Base-by-base conservation (phyloP, 2,113 vertebrate genomes). In the Burhinus oedicnemus region DNA sequence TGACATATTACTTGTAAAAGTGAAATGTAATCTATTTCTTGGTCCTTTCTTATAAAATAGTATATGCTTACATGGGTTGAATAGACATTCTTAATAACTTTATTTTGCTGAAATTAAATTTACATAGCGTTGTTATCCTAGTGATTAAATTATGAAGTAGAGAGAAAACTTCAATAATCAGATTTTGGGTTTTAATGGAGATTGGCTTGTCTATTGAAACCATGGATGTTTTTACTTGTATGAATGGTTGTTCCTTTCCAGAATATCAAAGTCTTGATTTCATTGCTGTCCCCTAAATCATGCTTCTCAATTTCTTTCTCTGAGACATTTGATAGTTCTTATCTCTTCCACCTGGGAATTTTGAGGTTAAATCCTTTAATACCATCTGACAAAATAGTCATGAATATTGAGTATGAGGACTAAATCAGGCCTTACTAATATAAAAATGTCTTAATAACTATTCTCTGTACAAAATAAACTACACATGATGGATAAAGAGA, bases 81-180 rank as follows among this genome's bases (percentile, higher is more conserved):
- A 25, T 65, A 85, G 66, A 51, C 29, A 75, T 58, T 93, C 47
- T 72, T 79, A 76, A 55, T 89, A 55, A 75, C 74, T 79, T 94
- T 66, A 72, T 93, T 95, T 90, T 94, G 36, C 44, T 79, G 78
- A 82, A 95, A 95, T 92, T 84, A 72, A 87, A 95, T 93, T 94
- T 92, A 45, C 15, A 10, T 22, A 57, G 69, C 27, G 64, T 47
- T 89, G 65, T 90, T 95, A 91, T 76, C 74, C n/a, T 78, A 78
- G 55, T 82, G 89, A 94, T 91, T 82, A 61, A 65, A 69, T 88
- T 88, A 78, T 38, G 21, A 95, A 72, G 26, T 36, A 65, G 44
- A 75, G 69, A 89, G 60, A 81, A 92, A 91, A 83, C 64, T 45
- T 91, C 34, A 52, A 12, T 89, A 87, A 97, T 92, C 57, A 76